phyloP scores from a whole-genome alignment of 23 tunicate genomes.

The Trididemnum nubilum region DNA sequence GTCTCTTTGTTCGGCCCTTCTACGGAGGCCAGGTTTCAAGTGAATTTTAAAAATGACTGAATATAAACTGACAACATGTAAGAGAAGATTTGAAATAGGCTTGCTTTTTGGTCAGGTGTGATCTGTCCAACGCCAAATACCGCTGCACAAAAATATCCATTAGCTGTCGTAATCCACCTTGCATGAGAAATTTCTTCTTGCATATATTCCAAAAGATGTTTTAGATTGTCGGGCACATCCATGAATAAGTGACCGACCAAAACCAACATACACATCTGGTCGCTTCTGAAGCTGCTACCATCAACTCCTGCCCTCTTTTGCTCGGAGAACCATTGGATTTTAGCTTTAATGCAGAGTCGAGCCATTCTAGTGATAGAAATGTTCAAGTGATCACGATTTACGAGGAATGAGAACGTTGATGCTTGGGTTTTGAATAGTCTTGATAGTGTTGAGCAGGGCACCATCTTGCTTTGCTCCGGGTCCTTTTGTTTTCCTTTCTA shows the following conservation, averaged over 20 bases:
- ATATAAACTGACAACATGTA: background rate
- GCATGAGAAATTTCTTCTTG: background rate
- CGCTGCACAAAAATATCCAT: background rate
- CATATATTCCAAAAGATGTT: background rate
- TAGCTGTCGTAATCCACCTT: background rate
- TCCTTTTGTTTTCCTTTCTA: background rate
- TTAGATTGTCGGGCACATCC: conserved; percentile 6
- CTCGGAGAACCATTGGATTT: background rate
- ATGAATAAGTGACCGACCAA: background rate
- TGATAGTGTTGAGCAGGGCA: background rate
- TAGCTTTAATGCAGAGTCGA: background rate
- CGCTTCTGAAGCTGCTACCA: background rate
- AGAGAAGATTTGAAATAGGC: background rate
- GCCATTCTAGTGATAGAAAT: background rate
- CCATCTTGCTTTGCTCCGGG: background rate
- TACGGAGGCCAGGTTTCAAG: background rate
- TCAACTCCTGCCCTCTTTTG: background rate
- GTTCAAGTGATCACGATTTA: no score
- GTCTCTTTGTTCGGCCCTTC: background rate
- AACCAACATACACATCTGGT: background rate
- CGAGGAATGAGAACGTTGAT: background rate
- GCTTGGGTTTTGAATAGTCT: no score
- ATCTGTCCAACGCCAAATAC: background rate
- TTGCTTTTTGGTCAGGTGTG: background rate
- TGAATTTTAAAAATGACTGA: background rate